Base-by-base conservation (phyloP, 2,797 vertebrate genomes). In the Myoxocephalus aenaeus region DNA sequence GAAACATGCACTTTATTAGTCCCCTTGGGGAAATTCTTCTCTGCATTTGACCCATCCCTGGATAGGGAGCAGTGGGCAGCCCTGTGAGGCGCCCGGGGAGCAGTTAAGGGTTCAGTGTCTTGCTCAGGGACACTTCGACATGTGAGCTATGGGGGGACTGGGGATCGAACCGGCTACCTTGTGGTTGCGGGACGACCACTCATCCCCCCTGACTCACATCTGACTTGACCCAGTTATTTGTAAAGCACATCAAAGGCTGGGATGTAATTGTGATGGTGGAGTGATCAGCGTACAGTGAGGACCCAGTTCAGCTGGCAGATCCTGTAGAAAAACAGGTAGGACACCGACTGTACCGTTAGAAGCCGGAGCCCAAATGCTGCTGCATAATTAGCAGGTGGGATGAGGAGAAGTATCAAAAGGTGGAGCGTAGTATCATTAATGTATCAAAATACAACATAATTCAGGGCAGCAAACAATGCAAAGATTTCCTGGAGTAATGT, bases 161-260 rank as follows among this genome's bases (percentile, higher is more conserved):
- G n/a, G n/a, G n/a, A n/a, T n/a, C n/a, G n/a, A n/a, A n/a, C n/a
- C n/a, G n/a, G n/a, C n/a, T n/a, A n/a, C n/a, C n/a, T n/a, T n/a
- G n/a, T n/a, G n/a, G n/a, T n/a, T n/a, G n/a, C n/a, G n/a, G n/a
- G n/a, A n/a, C n/a, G n/a, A n/a, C n/a, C n/a, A n/a, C n/a, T n/a
- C n/a, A n/a, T n/a, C n/a, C n/a, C n/a, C n/a, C 88, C 84, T 81
- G 82, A 75, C 75, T 90, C 81, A 80, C 70, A 75, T 85, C 83
- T 86, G 80, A 90, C 65, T 81, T 88, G 80, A 85, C 81, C 85
- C 82, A 87, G 57, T 91, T 92, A 86, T 90, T 87, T 71, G 66
- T 69, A 81, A 87, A 83, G 77, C 73, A 88, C 87, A 85, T 92
- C 87, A 90, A 92, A 91, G 87, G 73, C 64, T n/a, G 20, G 70